These are phyloP conservation scores for Clupea harengus DNA, from an alignment of 2,113 vertebrate species.

Conservation along the genomic window DNA sequence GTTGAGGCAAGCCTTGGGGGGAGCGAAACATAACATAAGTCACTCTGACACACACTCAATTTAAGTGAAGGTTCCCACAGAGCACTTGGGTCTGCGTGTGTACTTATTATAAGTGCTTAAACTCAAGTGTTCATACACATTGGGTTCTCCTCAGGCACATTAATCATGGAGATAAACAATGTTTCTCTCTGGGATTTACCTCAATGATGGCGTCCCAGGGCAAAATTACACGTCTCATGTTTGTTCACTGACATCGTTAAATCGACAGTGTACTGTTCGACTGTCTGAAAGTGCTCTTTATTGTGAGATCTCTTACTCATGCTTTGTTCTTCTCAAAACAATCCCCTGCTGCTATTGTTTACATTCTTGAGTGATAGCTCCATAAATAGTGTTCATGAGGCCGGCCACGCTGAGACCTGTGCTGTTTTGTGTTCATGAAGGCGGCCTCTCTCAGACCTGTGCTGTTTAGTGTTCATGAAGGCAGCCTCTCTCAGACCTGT, in stretches of 20 bases:
- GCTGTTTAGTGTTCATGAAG: not conserved
- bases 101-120: not conserved
- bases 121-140: not conserved
- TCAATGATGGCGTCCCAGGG: not conserved
- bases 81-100: not conserved
- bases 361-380: not conserved
- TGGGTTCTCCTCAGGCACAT: no score
- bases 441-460: not conserved
- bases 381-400: not conserved
- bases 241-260: not conserved
- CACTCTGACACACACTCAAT: not conserved
- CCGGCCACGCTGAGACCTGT: not conserved
- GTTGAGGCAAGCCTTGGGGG: constrained; percentile 79
- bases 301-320: not conserved
- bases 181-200: not conserved
- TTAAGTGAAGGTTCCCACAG: not conserved
- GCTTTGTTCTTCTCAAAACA: not conserved
- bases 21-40: not conserved
- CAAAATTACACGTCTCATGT: no score
- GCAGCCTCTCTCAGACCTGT: no score
- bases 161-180: not conserved
- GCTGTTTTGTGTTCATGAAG: not conserved
- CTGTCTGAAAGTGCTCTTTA: not conserved
- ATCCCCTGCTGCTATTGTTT: not conserved
- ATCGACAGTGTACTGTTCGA: not conserved